A percentile compares a stretch with the other conserved stretches of the same genome.
phyloP scores from a whole-genome alignment of 2,797 vertebrate genomes.

The Phyllotis vaccarum region DNA sequence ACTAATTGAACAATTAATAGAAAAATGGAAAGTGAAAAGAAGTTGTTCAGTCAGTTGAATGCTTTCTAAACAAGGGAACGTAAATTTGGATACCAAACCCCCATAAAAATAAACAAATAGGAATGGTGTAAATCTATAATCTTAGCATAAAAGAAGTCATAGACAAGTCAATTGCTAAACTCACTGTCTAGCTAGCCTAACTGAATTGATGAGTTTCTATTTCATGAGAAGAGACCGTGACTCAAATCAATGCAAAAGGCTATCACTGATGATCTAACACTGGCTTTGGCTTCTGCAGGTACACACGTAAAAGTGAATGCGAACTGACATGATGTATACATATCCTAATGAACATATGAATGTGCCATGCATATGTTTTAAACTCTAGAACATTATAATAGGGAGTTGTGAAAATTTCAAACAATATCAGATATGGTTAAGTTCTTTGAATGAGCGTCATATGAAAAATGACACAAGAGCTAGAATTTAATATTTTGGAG shows the following conservation, averaged over 20 bases:
- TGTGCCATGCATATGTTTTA: not conserved
- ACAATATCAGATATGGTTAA: not conserved
- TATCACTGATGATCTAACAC: not conserved
- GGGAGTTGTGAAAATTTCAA: not conserved
- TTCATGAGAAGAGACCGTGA: not conserved
- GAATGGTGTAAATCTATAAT: not conserved
- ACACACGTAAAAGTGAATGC: not conserved
- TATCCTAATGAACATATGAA: too few species aligned
- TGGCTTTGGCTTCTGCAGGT: not conserved
- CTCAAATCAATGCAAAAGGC: not conserved
- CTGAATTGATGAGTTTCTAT: not conserved
- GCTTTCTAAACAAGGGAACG: not conserved
- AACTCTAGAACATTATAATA: not conserved
- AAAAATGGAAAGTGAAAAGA: not conserved
- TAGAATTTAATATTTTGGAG: not conserved
- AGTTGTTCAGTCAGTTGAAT: not conserved
- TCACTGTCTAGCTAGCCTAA: not conserved
- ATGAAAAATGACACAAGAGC: not conserved
- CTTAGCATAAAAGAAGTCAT: not conserved
- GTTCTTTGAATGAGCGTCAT: not conserved
- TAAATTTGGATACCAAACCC: not conserved
- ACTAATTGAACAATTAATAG: not conserved
- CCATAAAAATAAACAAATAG: not conserved
- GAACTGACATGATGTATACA: not conserved
- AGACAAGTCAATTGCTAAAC: not conserved